phyloP scores from a whole-genome alignment of 2,797 vertebrate genomes.

The Malurus leucopterus region DNA sequence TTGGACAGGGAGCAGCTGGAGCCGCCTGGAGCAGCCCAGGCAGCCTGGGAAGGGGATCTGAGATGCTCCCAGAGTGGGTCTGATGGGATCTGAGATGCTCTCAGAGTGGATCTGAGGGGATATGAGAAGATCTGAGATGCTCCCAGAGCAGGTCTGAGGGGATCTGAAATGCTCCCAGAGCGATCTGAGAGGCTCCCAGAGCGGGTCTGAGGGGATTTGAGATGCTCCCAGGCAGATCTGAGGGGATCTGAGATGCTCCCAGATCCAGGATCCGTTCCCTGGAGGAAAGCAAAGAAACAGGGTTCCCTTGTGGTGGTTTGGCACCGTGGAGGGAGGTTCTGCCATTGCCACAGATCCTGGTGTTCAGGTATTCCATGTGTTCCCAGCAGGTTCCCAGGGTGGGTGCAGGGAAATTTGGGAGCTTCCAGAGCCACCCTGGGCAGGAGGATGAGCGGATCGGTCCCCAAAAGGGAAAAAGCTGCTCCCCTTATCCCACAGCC shows the following conservation, averaged over 20 bases:
- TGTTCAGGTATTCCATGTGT: accelerated
- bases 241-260: too few species aligned
- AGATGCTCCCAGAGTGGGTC: background rate
- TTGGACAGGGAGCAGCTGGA: constrained; percentile 27
- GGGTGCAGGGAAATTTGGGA: background rate
- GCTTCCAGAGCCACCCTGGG: background rate
- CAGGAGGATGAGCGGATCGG: accelerated
- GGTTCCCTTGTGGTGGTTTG: background rate
- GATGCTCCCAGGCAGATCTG: too few species aligned
- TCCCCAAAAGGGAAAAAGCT: background rate
- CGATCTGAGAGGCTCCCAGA: background rate
- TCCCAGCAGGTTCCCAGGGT: accelerated
- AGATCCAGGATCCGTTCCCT: background rate
- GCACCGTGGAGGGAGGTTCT: background rate
- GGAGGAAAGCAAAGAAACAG: accelerated
- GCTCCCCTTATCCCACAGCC: background rate
- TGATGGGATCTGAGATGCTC: too few species aligned
- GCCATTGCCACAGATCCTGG: accelerated
- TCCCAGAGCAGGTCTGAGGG: background rate
- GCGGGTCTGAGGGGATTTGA: too few species aligned
- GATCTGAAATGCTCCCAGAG: background rate
- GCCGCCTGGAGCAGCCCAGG: background rate
- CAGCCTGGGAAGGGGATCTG: background rate
- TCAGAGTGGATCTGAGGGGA: too few species aligned
- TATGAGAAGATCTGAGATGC: background rate